These are phyloP conservation scores for Sturmia bella DNA, from an alignment of 2,888 invertebrate genomes.

Conservation along the genomic window DNA sequence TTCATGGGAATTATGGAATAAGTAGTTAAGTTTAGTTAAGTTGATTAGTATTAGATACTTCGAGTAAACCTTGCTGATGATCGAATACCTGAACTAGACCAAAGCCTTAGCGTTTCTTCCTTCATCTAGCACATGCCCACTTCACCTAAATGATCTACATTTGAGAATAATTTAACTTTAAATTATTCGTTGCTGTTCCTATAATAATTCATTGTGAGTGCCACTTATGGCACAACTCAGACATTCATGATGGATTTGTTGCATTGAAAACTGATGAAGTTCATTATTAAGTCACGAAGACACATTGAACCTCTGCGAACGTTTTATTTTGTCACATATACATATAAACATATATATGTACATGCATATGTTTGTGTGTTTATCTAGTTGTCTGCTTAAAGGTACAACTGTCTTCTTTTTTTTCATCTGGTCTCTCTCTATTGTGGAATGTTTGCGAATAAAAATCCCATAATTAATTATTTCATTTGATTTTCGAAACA, in stretches of 20 bases:
- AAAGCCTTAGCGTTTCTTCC: too few relatives aligned
- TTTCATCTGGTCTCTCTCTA: conserved; percentile 7
- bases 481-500: conserved; percentile 29
- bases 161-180: too few relatives aligned
- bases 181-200: too few relatives aligned
- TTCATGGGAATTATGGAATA: too few relatives aligned
- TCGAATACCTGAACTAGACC: too few relatives aligned
- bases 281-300: conserved; percentile 60
- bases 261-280: conserved; percentile 63
- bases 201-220: background rate
- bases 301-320: conserved; percentile 50
- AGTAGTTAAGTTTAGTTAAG: too few relatives aligned
- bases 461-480: conserved; percentile 52
- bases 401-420: conserved; percentile 12
- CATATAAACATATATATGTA: too few relatives aligned
- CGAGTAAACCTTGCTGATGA: too few relatives aligned
- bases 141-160: too few relatives aligned
- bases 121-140: too few relatives aligned
- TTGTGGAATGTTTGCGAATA: conserved; percentile 37
- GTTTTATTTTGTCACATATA: conserved; percentile 3
- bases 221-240: conserved; percentile 31
- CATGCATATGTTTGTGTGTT: background rate
- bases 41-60: too few relatives aligned
- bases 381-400: conserved; percentile 16
- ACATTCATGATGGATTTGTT: conserved; percentile 55